Evolutionary conservation across 2,888 invertebrate species (phyloP).

Genomic region (Pegoplata infirma): DNA sequence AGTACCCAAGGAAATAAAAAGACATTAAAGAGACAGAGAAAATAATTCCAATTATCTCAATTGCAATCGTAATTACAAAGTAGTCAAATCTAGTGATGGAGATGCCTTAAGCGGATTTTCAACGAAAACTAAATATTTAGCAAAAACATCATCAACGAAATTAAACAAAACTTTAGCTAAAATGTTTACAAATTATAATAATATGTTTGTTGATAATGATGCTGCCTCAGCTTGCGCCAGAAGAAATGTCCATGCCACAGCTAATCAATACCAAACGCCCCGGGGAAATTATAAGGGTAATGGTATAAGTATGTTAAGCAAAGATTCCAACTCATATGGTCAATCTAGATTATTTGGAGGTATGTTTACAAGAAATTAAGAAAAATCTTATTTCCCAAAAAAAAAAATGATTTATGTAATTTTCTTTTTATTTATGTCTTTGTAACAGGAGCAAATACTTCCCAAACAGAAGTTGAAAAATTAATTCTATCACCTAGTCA

Average conservation of each 20-base stretch:
- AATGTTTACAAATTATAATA: conserved; percentile 16
- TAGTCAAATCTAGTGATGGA: not conserved
- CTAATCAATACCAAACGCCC: not conserved
- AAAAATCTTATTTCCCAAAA: not conserved
- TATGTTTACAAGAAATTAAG: not conserved
- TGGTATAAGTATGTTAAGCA: conserved; percentile 1
- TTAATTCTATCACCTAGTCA: conserved; percentile 66
- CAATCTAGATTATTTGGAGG: conserved; percentile 27
- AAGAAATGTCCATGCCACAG: not conserved
- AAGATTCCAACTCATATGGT: not conserved
- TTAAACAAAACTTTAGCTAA: conserved; percentile 25
- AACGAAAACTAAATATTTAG: not conserved
- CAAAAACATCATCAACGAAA: not conserved
- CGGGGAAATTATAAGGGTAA: not conserved
- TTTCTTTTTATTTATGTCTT: not conserved
- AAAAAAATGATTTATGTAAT: not conserved
- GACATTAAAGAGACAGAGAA: conserved; percentile 7
- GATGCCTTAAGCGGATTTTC: not conserved
- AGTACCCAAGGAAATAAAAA: not conserved
- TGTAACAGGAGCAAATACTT: conserved; percentile 59
- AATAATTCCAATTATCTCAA: conserved; percentile 1
- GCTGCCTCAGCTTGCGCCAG: not conserved
- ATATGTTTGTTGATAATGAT: conserved; percentile 9
- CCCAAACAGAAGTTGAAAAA: conserved; percentile 33
- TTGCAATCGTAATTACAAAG: not conserved